Evolutionary conservation across 2,113 vertebrate genomes (phyloP).

Genomic region (Paraplagusia blochii): DNA sequence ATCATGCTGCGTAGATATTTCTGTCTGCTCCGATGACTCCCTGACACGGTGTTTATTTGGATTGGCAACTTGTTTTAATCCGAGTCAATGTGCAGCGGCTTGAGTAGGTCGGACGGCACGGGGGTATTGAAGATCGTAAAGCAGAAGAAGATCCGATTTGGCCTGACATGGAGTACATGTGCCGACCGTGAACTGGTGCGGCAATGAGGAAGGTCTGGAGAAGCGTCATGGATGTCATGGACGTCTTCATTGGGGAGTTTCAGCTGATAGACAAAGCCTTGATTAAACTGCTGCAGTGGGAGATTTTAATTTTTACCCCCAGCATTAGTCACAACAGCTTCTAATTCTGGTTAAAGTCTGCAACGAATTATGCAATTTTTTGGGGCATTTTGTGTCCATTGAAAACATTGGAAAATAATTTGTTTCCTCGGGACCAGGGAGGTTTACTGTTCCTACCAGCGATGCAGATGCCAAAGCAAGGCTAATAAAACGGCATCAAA

Average conservation of each 20-base stretch:
- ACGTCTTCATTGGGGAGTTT: background rate
- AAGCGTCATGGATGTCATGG: background rate
- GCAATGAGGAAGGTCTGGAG: slow-evolving; percentile 6
- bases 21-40: slow-evolving; percentile 75
- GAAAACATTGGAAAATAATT: slow-evolving; percentile 30
- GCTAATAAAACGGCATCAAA: slow-evolving; percentile 75
- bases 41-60: slow-evolving; percentile 82
- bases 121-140: slow-evolving; percentile 32
- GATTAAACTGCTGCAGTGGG: background rate
- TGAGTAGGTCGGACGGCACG: slow-evolving; percentile 44
- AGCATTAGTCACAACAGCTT: too few relatives aligned
- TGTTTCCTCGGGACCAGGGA: slow-evolving; percentile 27
- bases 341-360: too few relatives aligned
- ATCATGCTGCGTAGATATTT: slow-evolving; percentile 80
- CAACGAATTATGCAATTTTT: too few relatives aligned
- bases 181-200: slow-evolving; percentile 24
- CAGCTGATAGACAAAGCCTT: background rate
- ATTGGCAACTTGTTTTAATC: slow-evolving; percentile 80
- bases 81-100: slow-evolving; percentile 69
- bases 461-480: slow-evolving; percentile 55
- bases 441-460: slow-evolving; percentile 49
- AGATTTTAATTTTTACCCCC: too few relatives aligned
- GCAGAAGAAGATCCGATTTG: slow-evolving; percentile 18
- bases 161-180: slow-evolving; percentile 45
- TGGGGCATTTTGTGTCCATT: slow-evolving; percentile 22